These are phyloP conservation scores for Drosophila bocki DNA, from an alignment of 1,140 invertebrate genomes.

Conservation along the genomic window DNA sequence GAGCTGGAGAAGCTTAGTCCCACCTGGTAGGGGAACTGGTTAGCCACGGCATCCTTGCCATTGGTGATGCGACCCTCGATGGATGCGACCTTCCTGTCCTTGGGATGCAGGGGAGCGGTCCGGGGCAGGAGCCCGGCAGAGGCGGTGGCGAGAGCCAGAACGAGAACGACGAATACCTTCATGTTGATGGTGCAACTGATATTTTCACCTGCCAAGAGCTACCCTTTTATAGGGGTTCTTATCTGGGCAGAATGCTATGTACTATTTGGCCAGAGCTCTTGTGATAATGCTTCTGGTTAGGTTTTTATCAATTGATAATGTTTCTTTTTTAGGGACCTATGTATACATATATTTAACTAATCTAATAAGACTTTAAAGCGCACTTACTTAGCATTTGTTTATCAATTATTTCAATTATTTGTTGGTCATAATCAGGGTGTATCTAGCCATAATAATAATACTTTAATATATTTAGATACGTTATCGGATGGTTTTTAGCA, in stretches of 20 bases:
- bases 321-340: not conserved
- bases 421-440: not conserved
- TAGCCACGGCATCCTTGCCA: slow-evolving; percentile 55
- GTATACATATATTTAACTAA: not conserved
- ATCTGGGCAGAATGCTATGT: slow-evolving; percentile 1
- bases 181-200: slow-evolving; percentile 63
- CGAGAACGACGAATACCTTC: slow-evolving; percentile 75
- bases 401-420: slow-evolving; percentile 8
- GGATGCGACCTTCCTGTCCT: slow-evolving; percentile 33
- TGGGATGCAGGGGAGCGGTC: slow-evolving; percentile 44
- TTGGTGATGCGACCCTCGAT: slow-evolving; percentile 78
- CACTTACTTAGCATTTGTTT: not conserved
- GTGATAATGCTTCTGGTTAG: slow-evolving; percentile 6
- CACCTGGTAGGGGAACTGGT: slow-evolving; percentile 86
- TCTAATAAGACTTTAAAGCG: slow-evolving; percentile 7
- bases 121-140: slow-evolving; percentile 64
- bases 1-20: slow-evolving; percentile 79
- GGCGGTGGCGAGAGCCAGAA: slow-evolving; percentile 67
- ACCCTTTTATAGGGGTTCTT: slow-evolving; percentile 19
- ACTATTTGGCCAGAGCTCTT: not conserved
- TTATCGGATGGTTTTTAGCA: not conserved
- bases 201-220: not conserved
- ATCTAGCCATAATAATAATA: not conserved
- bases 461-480: too few species aligned
- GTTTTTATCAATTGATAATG: not conserved